Evolutionary conservation across 2,113 vertebrate genomes (phyloP).

Genomic region (Serinus canaria): DNA sequence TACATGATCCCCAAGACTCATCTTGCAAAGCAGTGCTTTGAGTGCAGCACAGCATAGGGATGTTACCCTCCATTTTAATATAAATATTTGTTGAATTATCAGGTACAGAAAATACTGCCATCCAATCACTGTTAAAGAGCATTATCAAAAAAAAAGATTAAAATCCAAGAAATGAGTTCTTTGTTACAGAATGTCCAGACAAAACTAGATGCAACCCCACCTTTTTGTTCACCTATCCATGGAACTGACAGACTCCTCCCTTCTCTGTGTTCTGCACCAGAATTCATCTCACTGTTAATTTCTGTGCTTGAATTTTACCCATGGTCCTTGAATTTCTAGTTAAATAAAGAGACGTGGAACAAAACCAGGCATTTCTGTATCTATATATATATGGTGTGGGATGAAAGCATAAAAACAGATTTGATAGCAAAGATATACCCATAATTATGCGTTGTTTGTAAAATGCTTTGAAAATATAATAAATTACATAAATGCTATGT

Average conservation of each 20-base stretch:
- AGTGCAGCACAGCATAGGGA: background rate
- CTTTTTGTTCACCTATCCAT: background rate
- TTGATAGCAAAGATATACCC: background rate
- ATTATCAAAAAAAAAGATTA: background rate
- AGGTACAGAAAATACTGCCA: background rate
- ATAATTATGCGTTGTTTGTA: background rate
- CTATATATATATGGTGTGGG: background rate
- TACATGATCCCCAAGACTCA: background rate
- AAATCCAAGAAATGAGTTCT: background rate
- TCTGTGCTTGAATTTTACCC: background rate
- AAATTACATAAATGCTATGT: constrained; percentile 20
- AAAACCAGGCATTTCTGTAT: background rate
- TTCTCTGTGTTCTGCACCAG: background rate
- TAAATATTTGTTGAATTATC: background rate
- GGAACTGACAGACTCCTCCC: background rate
- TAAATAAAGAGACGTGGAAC: background rate
- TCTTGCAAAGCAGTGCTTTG: background rate
- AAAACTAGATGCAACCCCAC: background rate
- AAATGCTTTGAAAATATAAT: constrained; percentile 23
- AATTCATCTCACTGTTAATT: background rate
- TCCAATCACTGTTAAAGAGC: background rate
- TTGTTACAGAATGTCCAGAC: background rate
- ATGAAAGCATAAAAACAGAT: background rate
- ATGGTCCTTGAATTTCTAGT: background rate
- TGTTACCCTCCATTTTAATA: background rate